These are phyloP conservation scores for Arrhopalites spinosus DNA, from an alignment of 2,888 invertebrate species.

Conservation along the genomic window DNA sequence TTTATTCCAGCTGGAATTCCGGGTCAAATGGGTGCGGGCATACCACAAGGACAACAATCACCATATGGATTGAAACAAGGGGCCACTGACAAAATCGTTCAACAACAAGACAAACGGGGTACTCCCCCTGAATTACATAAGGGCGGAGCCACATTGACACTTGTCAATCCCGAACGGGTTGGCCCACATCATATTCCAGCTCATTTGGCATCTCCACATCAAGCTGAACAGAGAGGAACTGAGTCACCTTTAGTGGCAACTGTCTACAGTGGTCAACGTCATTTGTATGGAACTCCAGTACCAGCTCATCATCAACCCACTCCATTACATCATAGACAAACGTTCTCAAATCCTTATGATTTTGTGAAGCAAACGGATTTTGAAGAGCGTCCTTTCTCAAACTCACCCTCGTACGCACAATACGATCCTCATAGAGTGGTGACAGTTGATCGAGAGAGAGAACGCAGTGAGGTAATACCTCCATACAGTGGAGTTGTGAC, in stretches of 20 bases:
- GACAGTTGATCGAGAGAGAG: slow-evolving; percentile 40
- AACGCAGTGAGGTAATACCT: slow-evolving; percentile 43
- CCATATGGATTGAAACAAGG: slow-evolving; percentile 31
- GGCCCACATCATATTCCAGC: slow-evolving; percentile 44
- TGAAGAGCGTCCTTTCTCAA: slow-evolving; percentile 43
- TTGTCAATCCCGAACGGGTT: slow-evolving; percentile 29
- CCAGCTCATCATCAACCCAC: slow-evolving; percentile 45
- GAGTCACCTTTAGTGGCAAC: slow-evolving; percentile 66
- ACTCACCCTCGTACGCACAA: slow-evolving; percentile 33
- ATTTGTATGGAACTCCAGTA: slow-evolving; percentile 58
- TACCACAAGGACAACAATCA: slow-evolving; percentile 38
- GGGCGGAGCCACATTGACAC: slow-evolving; percentile 27
- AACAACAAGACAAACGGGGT: slow-evolving; percentile 33
- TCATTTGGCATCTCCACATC: slow-evolving; percentile 50
- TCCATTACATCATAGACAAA: slow-evolving; percentile 44
- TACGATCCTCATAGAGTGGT: slow-evolving; percentile 34
- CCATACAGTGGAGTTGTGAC: slow-evolving; percentile 32
- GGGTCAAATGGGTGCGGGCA: slow-evolving; percentile 35
- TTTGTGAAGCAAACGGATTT: no score
- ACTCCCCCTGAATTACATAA: slow-evolving; percentile 38
- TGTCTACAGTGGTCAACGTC: slow-evolving; percentile 59
- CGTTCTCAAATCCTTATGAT: slow-evolving; percentile 51
- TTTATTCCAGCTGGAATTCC: slow-evolving; percentile 43
- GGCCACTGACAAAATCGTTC: slow-evolving; percentile 19
- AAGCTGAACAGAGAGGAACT: slow-evolving; percentile 58